phyloP scores from a whole-genome alignment of 2,113 vertebrate genomes.

The Antidorcas marsupialis region DNA sequence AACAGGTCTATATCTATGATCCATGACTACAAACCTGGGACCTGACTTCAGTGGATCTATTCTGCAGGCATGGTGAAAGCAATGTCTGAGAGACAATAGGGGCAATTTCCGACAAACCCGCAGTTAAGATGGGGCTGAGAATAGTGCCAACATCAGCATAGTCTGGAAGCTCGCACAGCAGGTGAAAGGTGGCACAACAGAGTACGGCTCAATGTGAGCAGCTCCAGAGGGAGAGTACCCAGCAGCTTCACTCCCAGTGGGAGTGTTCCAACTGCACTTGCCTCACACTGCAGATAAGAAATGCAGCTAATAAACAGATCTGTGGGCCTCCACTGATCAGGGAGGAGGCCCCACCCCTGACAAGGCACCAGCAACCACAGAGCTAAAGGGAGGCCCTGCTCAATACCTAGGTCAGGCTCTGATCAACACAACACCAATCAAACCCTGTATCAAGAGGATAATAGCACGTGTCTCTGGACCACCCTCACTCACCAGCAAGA shows the following conservation, averaged over 20 bases:
- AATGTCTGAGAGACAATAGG: background rate
- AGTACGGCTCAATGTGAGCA: background rate
- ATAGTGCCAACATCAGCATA: background rate
- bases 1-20: background rate
- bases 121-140: background rate
- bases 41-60: background rate
- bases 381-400: background rate
- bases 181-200: background rate
- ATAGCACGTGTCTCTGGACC: background rate
- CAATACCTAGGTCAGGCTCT: background rate
- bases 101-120: fast-evolving
- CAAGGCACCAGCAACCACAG: background rate
- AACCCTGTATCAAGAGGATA: background rate
- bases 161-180: background rate
- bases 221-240: background rate
- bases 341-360: background rate
- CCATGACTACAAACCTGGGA: background rate
- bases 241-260: background rate
- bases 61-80: background rate
- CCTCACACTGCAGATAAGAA: background rate
- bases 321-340: background rate
- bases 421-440: background rate
- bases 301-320: background rate
- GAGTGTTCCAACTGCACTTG: background rate
- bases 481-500: background rate